Evolutionary conservation across 2,888 invertebrate species (phyloP).

Genomic region (Pseudococcus longispinus): DNA sequence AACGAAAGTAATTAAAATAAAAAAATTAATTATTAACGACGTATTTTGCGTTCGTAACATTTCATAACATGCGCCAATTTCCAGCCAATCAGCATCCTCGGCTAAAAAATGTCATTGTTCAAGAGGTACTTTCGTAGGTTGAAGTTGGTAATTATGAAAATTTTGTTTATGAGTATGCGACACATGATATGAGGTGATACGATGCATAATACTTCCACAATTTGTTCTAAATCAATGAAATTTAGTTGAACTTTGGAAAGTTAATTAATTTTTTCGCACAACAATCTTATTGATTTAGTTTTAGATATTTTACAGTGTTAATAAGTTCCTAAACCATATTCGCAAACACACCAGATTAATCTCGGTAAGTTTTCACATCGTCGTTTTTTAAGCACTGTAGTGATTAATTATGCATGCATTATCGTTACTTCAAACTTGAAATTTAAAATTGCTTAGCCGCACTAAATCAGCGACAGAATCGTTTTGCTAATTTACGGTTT

Average conservation of each 20-base stretch:
- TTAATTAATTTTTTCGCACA: constrained; percentile 20
- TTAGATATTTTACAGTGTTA: background rate
- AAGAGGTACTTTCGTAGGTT: background rate
- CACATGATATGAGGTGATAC: constrained; percentile 40
- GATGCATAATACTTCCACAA: constrained; percentile 7
- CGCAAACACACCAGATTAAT: background rate
- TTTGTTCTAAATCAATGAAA: constrained; percentile 21
- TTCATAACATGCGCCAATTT: background rate
- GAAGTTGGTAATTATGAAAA: constrained; percentile 16
- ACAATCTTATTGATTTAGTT: background rate
- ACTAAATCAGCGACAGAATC: background rate
- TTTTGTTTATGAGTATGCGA: constrained; percentile 22
- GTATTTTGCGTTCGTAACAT: background rate
- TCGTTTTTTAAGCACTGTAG: constrained; percentile 13
- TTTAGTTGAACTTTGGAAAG: background rate
- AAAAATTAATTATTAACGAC: background rate
- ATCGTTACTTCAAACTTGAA: background rate
- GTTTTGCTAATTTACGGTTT: background rate
- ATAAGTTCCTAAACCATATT: background rate
- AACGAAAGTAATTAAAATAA: background rate
- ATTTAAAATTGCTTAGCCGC: background rate
- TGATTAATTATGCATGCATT: constrained; percentile 17
- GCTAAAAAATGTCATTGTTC: background rate
- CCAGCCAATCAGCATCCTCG: background rate
- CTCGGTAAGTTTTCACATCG: constrained; percentile 14